phyloP scores from a whole-genome alignment of 2,113 vertebrate species.

The Ascaphus truei region DNA sequence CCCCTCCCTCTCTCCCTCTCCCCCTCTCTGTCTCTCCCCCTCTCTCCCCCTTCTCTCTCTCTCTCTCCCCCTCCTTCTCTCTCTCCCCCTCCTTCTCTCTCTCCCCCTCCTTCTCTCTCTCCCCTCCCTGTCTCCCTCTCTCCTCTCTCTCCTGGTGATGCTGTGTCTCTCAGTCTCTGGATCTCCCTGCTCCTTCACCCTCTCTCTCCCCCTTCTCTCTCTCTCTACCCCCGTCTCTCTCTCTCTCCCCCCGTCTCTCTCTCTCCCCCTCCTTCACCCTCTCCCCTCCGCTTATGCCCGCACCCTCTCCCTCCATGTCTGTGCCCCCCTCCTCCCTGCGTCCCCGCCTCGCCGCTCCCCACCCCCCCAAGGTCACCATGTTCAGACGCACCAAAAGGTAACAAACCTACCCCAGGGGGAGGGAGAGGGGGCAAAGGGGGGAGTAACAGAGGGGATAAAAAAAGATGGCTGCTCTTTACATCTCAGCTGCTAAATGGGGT shows the following conservation, averaged over 20 bases:
- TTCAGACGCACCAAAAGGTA: conserved; percentile 30
- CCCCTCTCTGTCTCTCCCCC: not conserved
- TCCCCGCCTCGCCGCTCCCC: not conserved
- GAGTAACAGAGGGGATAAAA: too few relatives aligned
- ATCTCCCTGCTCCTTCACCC: not conserved
- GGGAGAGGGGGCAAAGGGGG: not conserved
- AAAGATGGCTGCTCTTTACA: too few relatives aligned
- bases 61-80: not conserved
- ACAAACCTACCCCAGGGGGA: not conserved
- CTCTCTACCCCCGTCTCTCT: not conserved
- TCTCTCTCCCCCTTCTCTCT: not conserved
- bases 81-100: not conserved
- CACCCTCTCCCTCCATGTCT: not conserved
- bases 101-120: not conserved
- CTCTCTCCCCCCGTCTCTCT: not conserved
- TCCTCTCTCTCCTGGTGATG: not conserved
- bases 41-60: not conserved
- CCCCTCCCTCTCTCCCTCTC: not conserved
- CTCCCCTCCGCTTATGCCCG: not conserved
- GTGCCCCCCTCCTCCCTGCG: not conserved
- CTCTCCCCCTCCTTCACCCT: not conserved
- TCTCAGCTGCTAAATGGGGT: too few relatives aligned
- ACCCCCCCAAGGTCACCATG: conserved; percentile 25
- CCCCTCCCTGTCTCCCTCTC: not conserved
- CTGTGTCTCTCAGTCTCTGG: not conserved